Percentiles rank a stretch among this genome's conserved stretches.
phyloP scores from a whole-genome alignment of 2,113 vertebrate genomes.

The Microtus oregoni region DNA sequence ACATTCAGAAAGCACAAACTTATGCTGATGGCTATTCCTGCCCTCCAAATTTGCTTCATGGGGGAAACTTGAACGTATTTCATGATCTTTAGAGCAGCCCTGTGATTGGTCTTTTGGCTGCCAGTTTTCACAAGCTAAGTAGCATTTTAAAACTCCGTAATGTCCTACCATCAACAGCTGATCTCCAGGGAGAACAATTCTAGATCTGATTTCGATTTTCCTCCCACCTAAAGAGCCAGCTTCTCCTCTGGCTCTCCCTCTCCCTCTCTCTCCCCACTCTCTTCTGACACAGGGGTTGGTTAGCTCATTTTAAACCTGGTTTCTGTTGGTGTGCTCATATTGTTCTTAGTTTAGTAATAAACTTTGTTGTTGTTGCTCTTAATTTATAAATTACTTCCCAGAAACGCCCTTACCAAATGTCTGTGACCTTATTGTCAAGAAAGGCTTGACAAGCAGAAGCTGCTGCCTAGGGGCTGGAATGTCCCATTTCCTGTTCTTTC shows the following conservation, averaged over 20 bases:
- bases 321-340: conserved; percentile 56
- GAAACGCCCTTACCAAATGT: conserved; percentile 69
- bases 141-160: not conserved
- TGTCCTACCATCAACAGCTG: not conserved
- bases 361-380: conserved; percentile 60
- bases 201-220: not conserved
- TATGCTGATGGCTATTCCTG: not conserved
- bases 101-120: not conserved
- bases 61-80: not conserved
- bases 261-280: not conserved
- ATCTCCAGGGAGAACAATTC: not conserved
- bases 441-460: conserved; percentile 80
- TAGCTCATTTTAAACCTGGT: conserved; percentile 60
- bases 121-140: not conserved
- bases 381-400: conserved; percentile 78
- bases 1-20: conserved; percentile 6
- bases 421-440: conserved; percentile 79
- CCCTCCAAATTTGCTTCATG: not conserved
- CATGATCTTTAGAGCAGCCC: not conserved
- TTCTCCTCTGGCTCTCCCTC: not conserved
- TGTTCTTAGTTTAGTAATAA: conserved; percentile 75
- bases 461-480: conserved; percentile 80
- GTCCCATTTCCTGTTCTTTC: conserved; percentile 80
- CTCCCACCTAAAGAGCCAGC: not conserved
- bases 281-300: not conserved